Evolutionary conservation across 2,113 vertebrate genomes (phyloP).

Genomic region (Perca flavescens): DNA sequence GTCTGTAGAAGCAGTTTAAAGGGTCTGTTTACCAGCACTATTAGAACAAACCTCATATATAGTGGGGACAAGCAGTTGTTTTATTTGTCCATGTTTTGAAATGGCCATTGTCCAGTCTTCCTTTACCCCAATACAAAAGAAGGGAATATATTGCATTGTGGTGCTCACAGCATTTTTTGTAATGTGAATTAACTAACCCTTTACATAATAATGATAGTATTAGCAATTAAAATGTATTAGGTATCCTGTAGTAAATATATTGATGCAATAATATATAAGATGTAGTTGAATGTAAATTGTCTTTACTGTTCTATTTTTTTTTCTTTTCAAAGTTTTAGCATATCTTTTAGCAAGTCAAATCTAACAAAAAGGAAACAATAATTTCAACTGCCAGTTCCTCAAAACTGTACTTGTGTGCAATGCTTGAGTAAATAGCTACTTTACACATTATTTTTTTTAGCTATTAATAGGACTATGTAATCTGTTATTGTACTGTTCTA

Average conservation of each 20-base stretch:
- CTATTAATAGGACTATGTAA: not conserved
- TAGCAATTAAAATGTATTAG: not conserved
- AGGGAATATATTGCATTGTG: not conserved
- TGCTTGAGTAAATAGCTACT: not conserved
- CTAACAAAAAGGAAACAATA: not conserved
- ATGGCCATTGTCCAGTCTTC: not conserved
- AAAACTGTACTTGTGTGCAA: not conserved
- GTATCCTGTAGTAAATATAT: not conserved
- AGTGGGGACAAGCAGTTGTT: not conserved
- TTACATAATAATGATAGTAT: not conserved
- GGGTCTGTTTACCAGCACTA: not conserved
- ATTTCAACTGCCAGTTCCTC: not conserved
- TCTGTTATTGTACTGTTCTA: not conserved
- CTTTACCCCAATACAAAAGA: not conserved
- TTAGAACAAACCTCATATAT: not conserved
- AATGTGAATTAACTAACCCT: not conserved
- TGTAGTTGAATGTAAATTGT: not conserved
- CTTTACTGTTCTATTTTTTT: not conserved
- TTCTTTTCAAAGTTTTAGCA: not conserved
- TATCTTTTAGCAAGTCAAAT: not conserved
- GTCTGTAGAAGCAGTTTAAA: not conserved
- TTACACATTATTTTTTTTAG: slow-evolving; percentile 6
- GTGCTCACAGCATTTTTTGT: not conserved
- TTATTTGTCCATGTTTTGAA: not conserved
- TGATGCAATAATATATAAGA: not conserved